Evolutionary conservation across 2,797 vertebrate genomes (phyloP), one percentile per base, ranked within the genome.

Genomic region (Enteromius treurensis): DNA sequence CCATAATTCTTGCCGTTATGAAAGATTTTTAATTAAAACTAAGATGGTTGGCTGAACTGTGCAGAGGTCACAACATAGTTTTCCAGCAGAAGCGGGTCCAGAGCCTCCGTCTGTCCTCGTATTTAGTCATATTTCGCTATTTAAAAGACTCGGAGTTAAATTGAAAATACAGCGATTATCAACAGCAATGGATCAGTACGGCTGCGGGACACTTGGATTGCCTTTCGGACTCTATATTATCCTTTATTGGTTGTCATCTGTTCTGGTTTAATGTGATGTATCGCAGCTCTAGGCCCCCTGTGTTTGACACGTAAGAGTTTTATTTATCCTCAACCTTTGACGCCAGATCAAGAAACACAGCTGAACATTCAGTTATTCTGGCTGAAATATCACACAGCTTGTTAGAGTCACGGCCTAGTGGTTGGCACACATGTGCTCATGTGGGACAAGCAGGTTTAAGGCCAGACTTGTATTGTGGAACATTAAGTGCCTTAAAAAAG

Each of bases 21-120:
- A 94, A 93, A 92, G 90, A 91, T 91, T 93, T 93, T 94, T 93
- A 93, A 95, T 94, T 95, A 93, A 94, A 93, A 90, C 91, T 86
- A 91, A 91, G 91, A 91, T 76, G 88, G 90, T 92, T 92, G 89
- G 91, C 90, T 92, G 88, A 88, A 81, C 90, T 51, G 88, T 78
- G 83, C 89, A 88, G 87, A 89, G 91, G 93, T 94, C 91, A 89
- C 84, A 13, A 42, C 69, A 62, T 92, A 90, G 89, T 90, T 92
- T 90, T 86, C 89, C 86, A 69, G 87, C 53, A 8, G 82, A 90
- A 85, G 88, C 81, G 29, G 42, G 84, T 69, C 3, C 86, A 74
- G 77, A 81, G 70, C 80, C 74, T 83, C 79, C 11, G 47, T 45
- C 58, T 17, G 49, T 87, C 80, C 88, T 88, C 67, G 51, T 87